Base-by-base conservation (phyloP, 2,797 vertebrate genomes). In the Botia kubotai region DNA sequence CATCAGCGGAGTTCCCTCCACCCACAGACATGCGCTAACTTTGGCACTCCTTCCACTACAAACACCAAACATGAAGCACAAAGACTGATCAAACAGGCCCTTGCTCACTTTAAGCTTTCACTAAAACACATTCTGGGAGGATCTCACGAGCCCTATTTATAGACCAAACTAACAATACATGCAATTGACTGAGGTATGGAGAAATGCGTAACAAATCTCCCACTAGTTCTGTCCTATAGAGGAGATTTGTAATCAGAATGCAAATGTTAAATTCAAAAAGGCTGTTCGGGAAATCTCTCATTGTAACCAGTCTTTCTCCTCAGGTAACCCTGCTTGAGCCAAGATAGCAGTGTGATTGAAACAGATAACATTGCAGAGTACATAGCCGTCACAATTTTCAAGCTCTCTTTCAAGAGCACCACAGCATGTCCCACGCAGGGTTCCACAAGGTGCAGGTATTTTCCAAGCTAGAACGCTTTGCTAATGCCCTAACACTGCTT, bases 41-140 rank as follows among this genome's bases (percentile, higher is more conserved):
- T 23, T 75, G 82, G 72, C 92, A 92, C 92, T 92, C 92, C 90
- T 91, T 90, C 86, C 84, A 88, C 87, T 88, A 89, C 90, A 93
- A 94, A 94, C 89, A 93, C 53, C 81, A 86, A 79, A 85, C 36
- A 88, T 39, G 0, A 60, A 85, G 79, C 87, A 92, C 90, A 92
- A 93, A 92, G 87, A 89, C 89, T 91, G 87, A 87, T 89, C 89
- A 93, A 93, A 93, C 88, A 93, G 85, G 86, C 89, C 83, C 87
- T 83, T 43, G 63, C 86, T 89, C 83, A 75, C 83, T 84, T 87
- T 87, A 86, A 52, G 10, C 68, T 87, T 85, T 89, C 84, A 89
- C 91, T 86, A 89, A 85, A 71, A 13, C 36, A 10, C 84, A 2
- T 87, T 83, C 87, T 89, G 90, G 91, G 92, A 92, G 92, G 91